Percentiles rank a stretch among this genome's conserved stretches.
These are phyloP conservation scores for Copsychus sechellarum DNA, from an alignment of 2,113 vertebrate species.

Conservation along the genomic window DNA sequence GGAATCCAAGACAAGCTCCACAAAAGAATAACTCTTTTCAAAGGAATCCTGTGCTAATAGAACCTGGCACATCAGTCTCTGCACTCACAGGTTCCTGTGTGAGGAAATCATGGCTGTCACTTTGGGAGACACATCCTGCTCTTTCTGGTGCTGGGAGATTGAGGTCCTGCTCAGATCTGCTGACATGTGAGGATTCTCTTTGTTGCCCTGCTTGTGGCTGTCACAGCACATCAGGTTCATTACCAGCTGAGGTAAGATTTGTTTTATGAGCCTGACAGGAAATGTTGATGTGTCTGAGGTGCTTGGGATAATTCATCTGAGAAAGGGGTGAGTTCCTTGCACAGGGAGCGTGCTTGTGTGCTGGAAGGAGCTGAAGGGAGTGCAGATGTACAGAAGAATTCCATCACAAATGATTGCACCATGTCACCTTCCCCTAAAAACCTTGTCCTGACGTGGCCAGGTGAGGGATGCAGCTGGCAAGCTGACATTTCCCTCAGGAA, in stretches of 20 bases:
- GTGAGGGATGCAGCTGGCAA: background rate
- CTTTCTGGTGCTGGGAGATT: background rate
- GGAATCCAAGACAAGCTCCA: background rate
- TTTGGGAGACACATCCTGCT: background rate
- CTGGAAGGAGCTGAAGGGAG: background rate
- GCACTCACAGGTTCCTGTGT: background rate
- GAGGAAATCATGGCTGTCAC: background rate
- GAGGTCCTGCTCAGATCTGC: background rate
- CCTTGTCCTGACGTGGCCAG: background rate
- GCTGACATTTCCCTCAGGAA: conserved; percentile 26
- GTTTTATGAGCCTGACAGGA: conserved; percentile 14
- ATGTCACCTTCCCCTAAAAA: background rate
- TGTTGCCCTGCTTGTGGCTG: conserved; percentile 24
- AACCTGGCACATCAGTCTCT: background rate
- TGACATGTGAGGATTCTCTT: background rate
- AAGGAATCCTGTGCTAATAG: background rate
- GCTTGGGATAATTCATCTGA: background rate
- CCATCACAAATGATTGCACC: background rate
- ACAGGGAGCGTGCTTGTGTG: background rate
- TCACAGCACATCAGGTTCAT: conserved; percentile 1
- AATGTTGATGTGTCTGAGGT: background rate
- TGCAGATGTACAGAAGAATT: background rate
- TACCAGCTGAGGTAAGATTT: background rate
- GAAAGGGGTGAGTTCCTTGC: background rate
- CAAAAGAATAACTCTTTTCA: background rate